phyloP scores from a whole-genome alignment of 2,888 invertebrate genomes.

The Protonemura montana region DNA sequence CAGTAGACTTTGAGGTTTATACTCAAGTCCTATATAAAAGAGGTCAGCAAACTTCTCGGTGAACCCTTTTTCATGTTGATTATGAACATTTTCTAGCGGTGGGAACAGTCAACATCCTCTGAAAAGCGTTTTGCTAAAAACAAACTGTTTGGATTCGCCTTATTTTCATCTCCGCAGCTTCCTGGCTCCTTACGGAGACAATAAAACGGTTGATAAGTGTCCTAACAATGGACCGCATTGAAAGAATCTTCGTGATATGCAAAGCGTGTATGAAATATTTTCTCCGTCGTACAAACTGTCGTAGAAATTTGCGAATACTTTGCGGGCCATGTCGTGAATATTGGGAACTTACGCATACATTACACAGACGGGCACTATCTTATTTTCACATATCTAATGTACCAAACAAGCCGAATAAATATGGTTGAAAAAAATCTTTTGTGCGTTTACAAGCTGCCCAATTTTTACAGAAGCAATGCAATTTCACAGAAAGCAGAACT shows the following conservation, averaged over 20 bases:
- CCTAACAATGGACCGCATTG: neutral
- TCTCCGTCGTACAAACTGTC: neutral
- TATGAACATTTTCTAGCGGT: neutral
- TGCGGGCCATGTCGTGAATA: no score
- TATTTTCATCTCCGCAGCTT: neutral
- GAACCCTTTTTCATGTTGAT: neutral
- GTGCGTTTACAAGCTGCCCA: neutral
- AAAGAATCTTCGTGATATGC: neutral
- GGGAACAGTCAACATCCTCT: neutral
- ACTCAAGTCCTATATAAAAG: neutral
- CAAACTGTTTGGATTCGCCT: neutral
- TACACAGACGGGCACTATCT: no score
- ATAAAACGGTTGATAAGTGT: neutral
- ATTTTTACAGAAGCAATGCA: neutral
- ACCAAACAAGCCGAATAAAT: neutral
- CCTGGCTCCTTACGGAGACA: neutral
- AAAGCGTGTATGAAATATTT: neutral
- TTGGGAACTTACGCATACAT: no score
- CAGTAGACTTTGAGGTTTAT: neutral
- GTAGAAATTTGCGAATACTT: no score
- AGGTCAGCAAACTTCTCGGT: neutral
- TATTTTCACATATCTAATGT: no score
- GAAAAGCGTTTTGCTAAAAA: neutral
- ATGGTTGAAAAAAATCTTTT: neutral
- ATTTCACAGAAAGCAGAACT: slow-evolving; percentile 17